Conservation (phyloP, 2,797 vertebrate genomes). For the Pangasius macronema region DNA sequence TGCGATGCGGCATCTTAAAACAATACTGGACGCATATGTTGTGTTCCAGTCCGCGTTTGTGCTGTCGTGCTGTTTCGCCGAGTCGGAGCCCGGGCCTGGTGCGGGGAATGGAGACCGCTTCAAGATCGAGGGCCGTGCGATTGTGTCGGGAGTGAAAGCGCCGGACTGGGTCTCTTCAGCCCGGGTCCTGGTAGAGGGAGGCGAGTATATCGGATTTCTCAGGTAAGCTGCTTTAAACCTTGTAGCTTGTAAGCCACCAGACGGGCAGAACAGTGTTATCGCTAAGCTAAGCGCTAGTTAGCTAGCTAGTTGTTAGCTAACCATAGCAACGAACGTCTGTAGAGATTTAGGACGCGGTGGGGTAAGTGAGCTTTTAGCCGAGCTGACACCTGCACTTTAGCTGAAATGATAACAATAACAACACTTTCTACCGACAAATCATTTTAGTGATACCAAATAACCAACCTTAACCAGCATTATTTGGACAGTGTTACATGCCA, state of each 20-base stretch:
- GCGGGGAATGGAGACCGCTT: conserved; percentile 82
- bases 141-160: conserved; percentile 87
- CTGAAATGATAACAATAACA: neutral
- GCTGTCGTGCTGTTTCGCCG: conserved; percentile 64
- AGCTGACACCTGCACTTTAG: neutral
- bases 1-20: conserved; percentile 41
- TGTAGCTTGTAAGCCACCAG: neutral
- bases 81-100: conserved; percentile 74
- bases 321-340: neutral
- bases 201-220: conserved; percentile 89
- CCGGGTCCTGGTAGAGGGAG: conserved; percentile 88
- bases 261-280: neutral
- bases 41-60: conserved; percentile 60
- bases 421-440: neutral
- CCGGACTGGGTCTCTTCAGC: conserved; percentile 93
- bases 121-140: conserved; percentile 90
- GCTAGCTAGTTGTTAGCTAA: neutral
- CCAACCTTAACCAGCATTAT: neutral
- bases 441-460: neutral
- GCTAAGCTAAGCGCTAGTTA: neutral
- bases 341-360: neutral
- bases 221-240: conserved; percentile 73
- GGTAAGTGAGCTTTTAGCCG: neutral
- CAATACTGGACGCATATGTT: conserved; percentile 53
- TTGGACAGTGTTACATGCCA: neutral